These are phyloP conservation scores for Paralichthys olivaceus DNA, from an alignment of 2,113 vertebrate species.

Conservation along the genomic window DNA sequence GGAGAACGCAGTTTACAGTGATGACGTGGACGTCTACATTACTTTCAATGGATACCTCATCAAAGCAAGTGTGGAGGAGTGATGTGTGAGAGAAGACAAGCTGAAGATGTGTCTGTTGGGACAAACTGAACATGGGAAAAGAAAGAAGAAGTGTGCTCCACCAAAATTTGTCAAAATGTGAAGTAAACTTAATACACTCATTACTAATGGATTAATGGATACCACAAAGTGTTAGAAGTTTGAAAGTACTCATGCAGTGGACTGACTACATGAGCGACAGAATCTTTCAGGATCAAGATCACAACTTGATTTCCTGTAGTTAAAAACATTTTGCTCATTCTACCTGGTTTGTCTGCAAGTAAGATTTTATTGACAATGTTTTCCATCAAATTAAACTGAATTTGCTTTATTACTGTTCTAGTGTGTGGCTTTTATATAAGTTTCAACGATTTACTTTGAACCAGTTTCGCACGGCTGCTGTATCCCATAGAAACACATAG, in stretches of 20 bases:
- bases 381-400: background rate
- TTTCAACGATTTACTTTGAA: background rate
- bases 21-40: constrained; percentile 92
- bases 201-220: no score
- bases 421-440: no score
- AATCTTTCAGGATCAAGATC: no score
- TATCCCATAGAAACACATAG: no score
- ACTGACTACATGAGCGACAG: no score
- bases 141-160: background rate
- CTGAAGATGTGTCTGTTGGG: background rate
- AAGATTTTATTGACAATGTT: background rate
- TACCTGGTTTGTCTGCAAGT: background rate
- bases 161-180: no score
- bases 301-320: background rate
- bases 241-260: no score
- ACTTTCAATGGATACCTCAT: constrained; percentile 95
- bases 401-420: no score
- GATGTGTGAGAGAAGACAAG: background rate
- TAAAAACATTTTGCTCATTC: background rate
- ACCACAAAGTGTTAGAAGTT: no score
- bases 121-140: background rate
- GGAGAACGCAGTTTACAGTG: constrained; percentile 95
- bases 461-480: no score
- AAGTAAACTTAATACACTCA: no score
- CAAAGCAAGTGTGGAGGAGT: constrained; percentile 80